Base-by-base conservation (phyloP, 2,888 invertebrate species). In the Neoascia interrupta region DNA sequence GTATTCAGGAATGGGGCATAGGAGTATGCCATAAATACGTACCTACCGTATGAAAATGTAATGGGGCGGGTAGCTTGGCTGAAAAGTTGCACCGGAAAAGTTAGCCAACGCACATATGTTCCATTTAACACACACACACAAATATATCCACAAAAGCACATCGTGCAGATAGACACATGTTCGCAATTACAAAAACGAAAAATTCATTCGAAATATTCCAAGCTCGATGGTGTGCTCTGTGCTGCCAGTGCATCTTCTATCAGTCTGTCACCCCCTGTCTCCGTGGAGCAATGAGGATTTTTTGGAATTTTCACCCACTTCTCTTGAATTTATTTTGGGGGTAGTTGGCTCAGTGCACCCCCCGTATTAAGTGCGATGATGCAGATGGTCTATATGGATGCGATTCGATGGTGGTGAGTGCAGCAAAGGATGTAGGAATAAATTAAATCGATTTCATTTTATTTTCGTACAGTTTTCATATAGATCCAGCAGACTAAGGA, bases 1-100 rank as follows among this genome's bases (percentile, higher is more conserved):
- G 79, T 73, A 73, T 73, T 79, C 79, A 61, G 56, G 41, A 45
- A 6, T 51, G 16, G 43, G 47, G 15, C 3, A n/a, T 1, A 13
- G 18, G 18, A 13, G 37, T 16, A 64, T 56, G 61, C 49, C 56
- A 41, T 69, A 75, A 58, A 73, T 54, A 61, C 49, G 31, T 3
- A 31, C 3, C 8, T 3, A 6, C 31, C 31, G 10, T 3, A 31
- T 6, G 3, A 31, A 31, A 31, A n/a, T n/a, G n/a, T n/a, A 3
- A 31, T 31, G 11, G 10, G 6, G 31, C 5, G 54, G 23, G 60
- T 51, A 43, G 51, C 34, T n/a, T 31, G n/a, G n/a, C n/a, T 53
- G 72, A 56, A 79, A 79, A 79, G 79, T 79, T 79, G 61, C 66
- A 47, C 73, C 79, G 79, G 72, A 73, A 79, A 79, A 79, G 79